Evolutionary conservation across 2,113 vertebrate genomes (phyloP).

Genomic region (Gnathonemus echidnorhynchus): DNA sequence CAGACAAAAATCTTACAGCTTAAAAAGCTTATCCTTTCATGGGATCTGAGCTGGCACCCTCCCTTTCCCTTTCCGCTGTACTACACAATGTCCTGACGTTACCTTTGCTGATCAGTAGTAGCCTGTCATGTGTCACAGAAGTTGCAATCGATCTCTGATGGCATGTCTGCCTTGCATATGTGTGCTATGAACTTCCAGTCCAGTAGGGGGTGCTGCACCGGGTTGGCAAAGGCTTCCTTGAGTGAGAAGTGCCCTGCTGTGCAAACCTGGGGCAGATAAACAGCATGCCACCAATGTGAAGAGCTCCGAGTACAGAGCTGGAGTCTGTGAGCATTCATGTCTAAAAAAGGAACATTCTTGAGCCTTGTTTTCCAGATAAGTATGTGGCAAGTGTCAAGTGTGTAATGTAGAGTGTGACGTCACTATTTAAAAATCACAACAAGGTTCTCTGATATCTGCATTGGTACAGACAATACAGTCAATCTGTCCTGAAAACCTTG

Average conservation of each 20-base stretch:
- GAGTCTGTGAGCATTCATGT: background rate
- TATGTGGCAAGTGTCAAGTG: background rate
- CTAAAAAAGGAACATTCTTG: background rate
- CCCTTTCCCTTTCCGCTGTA: background rate
- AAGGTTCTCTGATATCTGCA: constrained; percentile 31
- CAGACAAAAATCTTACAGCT: background rate
- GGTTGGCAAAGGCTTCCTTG: background rate
- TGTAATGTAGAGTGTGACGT: constrained; percentile 30
- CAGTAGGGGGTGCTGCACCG: background rate
- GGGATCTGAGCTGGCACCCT: background rate
- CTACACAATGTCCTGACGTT: background rate
- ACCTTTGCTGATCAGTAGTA: background rate
- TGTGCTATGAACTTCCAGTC: background rate
- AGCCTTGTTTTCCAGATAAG: background rate
- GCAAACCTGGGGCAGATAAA: background rate
- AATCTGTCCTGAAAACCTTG: constrained; percentile 8
- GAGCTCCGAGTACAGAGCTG: background rate
- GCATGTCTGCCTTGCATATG: background rate
- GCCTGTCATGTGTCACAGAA: background rate
- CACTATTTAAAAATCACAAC: constrained; percentile 28
- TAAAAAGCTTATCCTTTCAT: background rate
- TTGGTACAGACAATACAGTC: constrained; percentile 23
- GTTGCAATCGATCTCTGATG: background rate
- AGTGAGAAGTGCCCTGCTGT: background rate
- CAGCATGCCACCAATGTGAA: background rate